phyloP scores from a whole-genome alignment of 2,888 invertebrate genomes.

The Erebia aethiops region DNA sequence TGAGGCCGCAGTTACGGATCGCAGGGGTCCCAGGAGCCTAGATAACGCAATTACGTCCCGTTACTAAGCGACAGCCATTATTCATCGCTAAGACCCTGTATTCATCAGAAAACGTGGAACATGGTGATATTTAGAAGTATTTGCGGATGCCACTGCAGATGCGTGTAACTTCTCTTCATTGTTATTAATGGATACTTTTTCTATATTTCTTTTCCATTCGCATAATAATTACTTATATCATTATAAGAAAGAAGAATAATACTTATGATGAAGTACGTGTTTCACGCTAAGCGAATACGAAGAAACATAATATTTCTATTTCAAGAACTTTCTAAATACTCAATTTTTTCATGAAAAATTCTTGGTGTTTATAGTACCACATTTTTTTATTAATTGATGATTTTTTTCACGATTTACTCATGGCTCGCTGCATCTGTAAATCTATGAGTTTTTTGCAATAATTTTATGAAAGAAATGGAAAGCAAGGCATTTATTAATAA shows the following conservation, averaged over 20 bases:
- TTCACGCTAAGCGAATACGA: not conserved
- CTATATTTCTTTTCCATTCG: not conserved
- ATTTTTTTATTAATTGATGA: too few species aligned
- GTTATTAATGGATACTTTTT: conserved; percentile 37
- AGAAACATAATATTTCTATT: not conserved
- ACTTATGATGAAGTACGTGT: not conserved
- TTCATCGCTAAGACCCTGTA: conserved; percentile 67
- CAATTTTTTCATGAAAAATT: too few species aligned
- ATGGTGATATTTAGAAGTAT: conserved; percentile 41
- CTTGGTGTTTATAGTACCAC: too few species aligned
- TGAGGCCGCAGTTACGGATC: conserved; percentile 73
- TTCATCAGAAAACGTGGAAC: conserved; percentile 51
- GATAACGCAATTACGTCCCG: conserved; percentile 76
- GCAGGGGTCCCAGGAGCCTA: conserved; percentile 60
- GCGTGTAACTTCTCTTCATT: conserved; percentile 49
- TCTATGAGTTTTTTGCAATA: not conserved
- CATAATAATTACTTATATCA: too few species aligned
- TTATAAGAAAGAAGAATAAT: too few species aligned
- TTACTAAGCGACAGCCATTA: conserved; percentile 76
- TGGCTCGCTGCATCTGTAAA: not conserved
- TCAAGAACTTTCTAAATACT: too few species aligned
- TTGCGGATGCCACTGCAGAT: conserved; percentile 39
- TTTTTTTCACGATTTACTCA: not conserved
- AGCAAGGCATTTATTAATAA: conserved; percentile 14
- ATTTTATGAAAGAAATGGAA: not conserved